Base-by-base conservation (phyloP, 1,140 invertebrate species). In the Araneus ventricosus region DNA sequence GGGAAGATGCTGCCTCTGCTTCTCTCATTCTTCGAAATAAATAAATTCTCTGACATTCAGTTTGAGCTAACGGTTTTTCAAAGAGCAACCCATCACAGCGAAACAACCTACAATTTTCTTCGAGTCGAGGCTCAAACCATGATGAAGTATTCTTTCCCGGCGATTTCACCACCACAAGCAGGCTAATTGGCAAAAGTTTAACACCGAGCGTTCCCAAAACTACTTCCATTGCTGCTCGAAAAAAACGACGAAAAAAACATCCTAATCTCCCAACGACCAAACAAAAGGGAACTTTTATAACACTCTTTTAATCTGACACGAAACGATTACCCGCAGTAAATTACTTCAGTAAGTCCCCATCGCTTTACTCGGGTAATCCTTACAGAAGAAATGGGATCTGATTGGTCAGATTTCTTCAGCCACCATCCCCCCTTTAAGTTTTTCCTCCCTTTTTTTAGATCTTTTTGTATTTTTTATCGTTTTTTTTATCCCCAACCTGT, bases 231-330 rank as follows among this genome's bases (percentile, higher is more conserved):
- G 24, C 87, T 22, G 1, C 61, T 22, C 4, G 22, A 67, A 88
- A 88, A 88, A 88, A 70, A 88, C 10, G 6, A 39, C 59, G 8
- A 41, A 88, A 70, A 88, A 37, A n/a, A 41, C 37, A 57, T 17
- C 37, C 39, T 92, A 92, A 92, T 86, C 90, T 75, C 75, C 82
- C 88, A 45, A 90, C 84, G 34, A 57, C 41, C 67, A 37, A 92
- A 92, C 80, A 92, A 92, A 92, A 92, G 57, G 22, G 75, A 52
- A 92, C 90, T 92, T 92, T 92, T 92, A 84, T 92, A 92, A 86
- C 90, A 92, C 90, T 92, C 90, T 86, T 92, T 85, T 92, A 92
- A 92, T 92, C 90, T 85, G 80, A 92, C 30, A 86, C 90, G 82
- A 86, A 92, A 92, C 90, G 90, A 92, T 92, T 92, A 92, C 80